phyloP scores from a whole-genome alignment of 1,140 invertebrate genomes.

The Pogonognathellus flavescens region DNA sequence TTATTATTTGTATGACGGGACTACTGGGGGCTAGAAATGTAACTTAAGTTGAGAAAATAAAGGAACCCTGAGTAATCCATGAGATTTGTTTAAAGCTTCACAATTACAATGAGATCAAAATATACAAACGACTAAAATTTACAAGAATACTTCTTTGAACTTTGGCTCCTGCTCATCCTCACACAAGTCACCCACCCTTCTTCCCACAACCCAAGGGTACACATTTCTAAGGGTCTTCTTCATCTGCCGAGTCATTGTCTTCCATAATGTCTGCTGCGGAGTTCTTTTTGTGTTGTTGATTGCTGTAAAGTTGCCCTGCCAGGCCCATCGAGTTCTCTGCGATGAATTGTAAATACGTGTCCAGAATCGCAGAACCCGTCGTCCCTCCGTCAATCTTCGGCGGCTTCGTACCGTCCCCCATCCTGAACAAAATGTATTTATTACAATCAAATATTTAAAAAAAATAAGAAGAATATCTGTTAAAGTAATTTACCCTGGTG shows the following conservation, averaged over 20 bases:
- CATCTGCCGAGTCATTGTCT: constrained; percentile 57
- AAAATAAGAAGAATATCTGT: neutral
- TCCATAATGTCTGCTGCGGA: constrained; percentile 20
- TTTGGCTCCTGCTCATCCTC: constrained; percentile 29
- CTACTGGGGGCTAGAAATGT: constrained; percentile 22
- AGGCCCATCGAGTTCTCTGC: constrained; percentile 76
- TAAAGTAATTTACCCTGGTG: constrained; percentile 36
- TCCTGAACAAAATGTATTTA: constrained; percentile 8
- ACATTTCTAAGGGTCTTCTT: constrained; percentile 55
- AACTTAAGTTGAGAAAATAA: constrained; percentile 36
- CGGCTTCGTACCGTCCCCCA: constrained; percentile 19
- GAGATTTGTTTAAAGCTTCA: constrained; percentile 49
- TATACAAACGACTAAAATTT: constrained; percentile 49
- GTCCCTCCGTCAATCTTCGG: constrained; percentile 67
- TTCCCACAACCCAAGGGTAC: neutral
- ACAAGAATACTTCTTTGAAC: constrained; percentile 46
- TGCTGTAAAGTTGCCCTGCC: constrained; percentile 19
- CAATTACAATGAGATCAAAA: constrained; percentile 45
- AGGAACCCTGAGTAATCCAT: constrained; percentile 49
- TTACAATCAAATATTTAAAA: neutral
- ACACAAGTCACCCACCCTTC: neutral
- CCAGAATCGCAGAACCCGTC: constrained; percentile 82
- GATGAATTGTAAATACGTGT: constrained; percentile 87
- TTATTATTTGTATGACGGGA: neutral
- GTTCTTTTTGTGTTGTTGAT: constrained; percentile 26